phyloP scores from a whole-genome alignment of 35 echinoderm and acorn worm species.

The Lytechinus pictus region DNA sequence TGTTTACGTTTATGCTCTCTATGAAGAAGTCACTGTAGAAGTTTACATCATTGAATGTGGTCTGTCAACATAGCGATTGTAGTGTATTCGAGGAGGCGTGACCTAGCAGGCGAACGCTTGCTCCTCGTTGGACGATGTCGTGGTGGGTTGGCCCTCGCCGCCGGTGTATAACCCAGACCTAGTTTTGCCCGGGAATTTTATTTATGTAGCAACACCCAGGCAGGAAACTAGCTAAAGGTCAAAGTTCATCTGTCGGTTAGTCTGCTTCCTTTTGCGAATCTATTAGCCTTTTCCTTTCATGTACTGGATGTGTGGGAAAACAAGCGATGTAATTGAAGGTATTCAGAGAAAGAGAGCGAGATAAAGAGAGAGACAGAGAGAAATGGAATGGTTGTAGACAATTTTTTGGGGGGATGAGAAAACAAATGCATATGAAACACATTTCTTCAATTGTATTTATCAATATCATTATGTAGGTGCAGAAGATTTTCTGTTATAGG shows the following conservation, averaged over 20 bases:
- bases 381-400: background rate
- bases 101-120: background rate
- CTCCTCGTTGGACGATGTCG: background rate
- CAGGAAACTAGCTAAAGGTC: slow-evolving; percentile 41
- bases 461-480: too few species aligned
- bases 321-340: background rate
- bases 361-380: background rate
- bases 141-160: background rate
- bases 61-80: background rate
- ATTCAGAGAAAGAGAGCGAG: background rate
- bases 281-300: slow-evolving; percentile 30
- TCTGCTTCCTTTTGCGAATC: slow-evolving; percentile 41
- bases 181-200: slow-evolving; percentile 26
- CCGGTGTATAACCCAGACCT: background rate
- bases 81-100: background rate
- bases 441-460: too few species aligned
- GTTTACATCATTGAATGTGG: background rate
- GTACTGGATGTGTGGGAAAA: background rate
- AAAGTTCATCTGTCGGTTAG: slow-evolving; percentile 29
- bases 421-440: too few species aligned
- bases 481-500: too few species aligned
- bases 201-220: slow-evolving; percentile 40
- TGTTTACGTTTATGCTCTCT: background rate
- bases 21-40: background rate
- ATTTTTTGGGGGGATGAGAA: too few species aligned